Evolutionary conservation across 2,888 invertebrate species (phyloP).

Genomic region (Cylindroiulus punctatus): DNA sequence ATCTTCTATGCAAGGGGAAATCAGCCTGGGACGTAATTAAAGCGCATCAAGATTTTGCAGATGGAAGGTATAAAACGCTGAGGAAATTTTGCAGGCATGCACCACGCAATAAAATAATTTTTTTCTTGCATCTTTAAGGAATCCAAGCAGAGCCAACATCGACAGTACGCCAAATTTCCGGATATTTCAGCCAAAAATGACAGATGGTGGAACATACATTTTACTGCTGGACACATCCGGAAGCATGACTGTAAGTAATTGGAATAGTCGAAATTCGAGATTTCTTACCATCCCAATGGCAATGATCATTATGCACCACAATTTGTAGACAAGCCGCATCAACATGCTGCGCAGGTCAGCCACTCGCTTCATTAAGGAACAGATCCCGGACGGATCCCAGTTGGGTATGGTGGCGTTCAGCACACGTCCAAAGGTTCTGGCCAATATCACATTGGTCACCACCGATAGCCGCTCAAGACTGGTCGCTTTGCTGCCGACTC

Average conservation of each 20-base stretch:
- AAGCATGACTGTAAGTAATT: conserved; percentile 60
- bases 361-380: conserved; percentile 61
- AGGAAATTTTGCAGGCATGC: conserved; percentile 4
- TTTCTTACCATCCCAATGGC: too few species aligned
- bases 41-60: conserved; percentile 58
- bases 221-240: conserved; percentile 61
- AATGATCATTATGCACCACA: too few species aligned
- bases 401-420: conserved; percentile 62
- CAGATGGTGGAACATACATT: conserved; percentile 59
- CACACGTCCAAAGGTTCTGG: conserved; percentile 46
- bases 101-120: neutral
- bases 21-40: conserved; percentile 64
- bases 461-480: conserved; percentile 57
- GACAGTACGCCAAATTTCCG: conserved; percentile 59
- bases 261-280: too few species aligned
- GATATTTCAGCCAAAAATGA: conserved; percentile 58
- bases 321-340: conserved; percentile 65
- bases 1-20: conserved; percentile 63
- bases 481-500: conserved; percentile 59
- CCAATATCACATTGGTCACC: conserved; percentile 55
- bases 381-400: conserved; percentile 60
- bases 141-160: conserved; percentile 52
- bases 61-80: neutral
- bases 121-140: conserved; percentile 36
- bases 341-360: conserved; percentile 60